Base-by-base conservation (phyloP, 2,113 vertebrate species). In the Climacteris rufus region DNA sequence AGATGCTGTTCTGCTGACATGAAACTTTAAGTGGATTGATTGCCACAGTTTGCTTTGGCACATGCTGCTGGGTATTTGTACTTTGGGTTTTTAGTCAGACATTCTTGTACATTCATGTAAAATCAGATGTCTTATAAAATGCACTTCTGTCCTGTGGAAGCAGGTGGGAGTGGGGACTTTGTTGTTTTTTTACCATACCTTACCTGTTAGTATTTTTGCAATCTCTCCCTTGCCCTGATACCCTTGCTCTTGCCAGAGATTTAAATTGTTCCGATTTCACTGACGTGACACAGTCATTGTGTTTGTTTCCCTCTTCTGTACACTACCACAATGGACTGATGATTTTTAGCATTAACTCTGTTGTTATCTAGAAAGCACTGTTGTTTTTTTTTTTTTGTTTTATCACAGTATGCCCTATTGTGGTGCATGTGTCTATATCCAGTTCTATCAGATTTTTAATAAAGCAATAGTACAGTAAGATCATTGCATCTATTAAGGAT, bases 251-350 rank as follows among this genome's bases (percentile, higher is more conserved):
- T n/a, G 13, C 19, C 2, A 9, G 10, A 1, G 2, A 15, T 82
- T 76, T 79, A 60, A 69, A 39, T 71, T 52, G 15, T 56, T 70
- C 11, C 78, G 24, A 52, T 20, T 77, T 80, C 24, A 33, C 44
- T 92, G 33, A 11, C 15, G 15, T 81, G 52, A 45, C 0, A 0
- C 0, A 3, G 11, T 63, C 18, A 54, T 33, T 0, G 0, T 25
- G 9, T 83, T 90, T 70, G 15, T 83, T 94, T 17, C 15, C 10
- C 8, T 65, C 15, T 57, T 82, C 44, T 20, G 12, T 52, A 35
- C 2, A 2, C 25, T 86, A 42, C 53, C 50, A 53, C 39, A 63
- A 9, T 50, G 28, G 20, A n/a, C 42, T 60, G 21, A n/a, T 56
- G 17, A 22, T 47, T 89, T 87, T 88, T 69, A 83, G 20, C 27